These are phyloP conservation scores for Lasioglossum vierecki DNA, from an alignment of 2,888 invertebrate genomes.

Conservation along the genomic window DNA sequence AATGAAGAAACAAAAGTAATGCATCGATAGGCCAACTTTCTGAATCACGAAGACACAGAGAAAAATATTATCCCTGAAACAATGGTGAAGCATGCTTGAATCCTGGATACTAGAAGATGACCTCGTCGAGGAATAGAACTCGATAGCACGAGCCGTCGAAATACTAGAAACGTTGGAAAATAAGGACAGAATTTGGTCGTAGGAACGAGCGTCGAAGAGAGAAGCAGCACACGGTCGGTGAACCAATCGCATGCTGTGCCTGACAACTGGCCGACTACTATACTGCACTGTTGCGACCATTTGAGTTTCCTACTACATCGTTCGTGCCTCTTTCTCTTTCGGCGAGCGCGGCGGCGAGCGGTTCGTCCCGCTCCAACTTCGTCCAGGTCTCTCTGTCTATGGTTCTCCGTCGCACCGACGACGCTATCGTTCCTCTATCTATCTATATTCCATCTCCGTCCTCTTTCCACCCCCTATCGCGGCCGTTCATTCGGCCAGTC, in stretches of 20 bases:
- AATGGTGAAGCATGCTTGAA: not conserved
- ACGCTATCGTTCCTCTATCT: conserved; percentile 70
- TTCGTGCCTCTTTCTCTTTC: conserved; percentile 60
- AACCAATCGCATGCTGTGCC: conserved; percentile 80
- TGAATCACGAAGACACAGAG: not conserved
- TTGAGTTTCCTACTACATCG: conserved; percentile 78
- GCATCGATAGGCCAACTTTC: too few species aligned
- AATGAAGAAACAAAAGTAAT: too few species aligned
- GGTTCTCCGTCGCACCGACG: conserved; percentile 48
- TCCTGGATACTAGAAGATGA: conserved; percentile 22
- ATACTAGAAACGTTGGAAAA: conserved; percentile 58
- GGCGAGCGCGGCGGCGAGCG: conserved; percentile 48
- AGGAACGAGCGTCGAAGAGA: conserved; percentile 62
- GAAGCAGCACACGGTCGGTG: conserved; percentile 71
- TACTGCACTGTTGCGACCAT: conserved; percentile 78
- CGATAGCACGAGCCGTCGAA: conserved; percentile 48
- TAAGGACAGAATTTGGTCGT: conserved; percentile 59
- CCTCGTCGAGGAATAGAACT: conserved; percentile 26
- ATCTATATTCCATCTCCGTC: conserved; percentile 67
- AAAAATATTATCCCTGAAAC: not conserved
- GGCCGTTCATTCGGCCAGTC: conserved; percentile 37
- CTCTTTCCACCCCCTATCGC: conserved; percentile 48
- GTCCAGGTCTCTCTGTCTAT: conserved; percentile 39
- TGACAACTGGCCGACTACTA: conserved; percentile 80
- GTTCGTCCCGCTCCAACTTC: conserved; percentile 51